Base-by-base conservation (phyloP, 2,113 vertebrate genomes). In the Cottus gobio region DNA sequence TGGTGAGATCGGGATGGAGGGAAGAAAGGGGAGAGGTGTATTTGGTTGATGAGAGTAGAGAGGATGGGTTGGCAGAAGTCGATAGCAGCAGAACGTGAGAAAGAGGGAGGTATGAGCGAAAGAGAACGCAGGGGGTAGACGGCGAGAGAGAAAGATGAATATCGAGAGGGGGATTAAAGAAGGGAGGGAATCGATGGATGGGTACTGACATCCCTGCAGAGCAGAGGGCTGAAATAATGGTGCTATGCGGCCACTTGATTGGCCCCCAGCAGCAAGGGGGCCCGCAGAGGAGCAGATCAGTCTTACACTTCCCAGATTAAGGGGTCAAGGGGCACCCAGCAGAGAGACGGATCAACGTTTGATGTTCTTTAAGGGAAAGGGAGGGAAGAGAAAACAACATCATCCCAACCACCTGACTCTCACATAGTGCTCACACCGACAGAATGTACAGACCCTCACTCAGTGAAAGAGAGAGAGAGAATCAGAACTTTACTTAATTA, bases 221-320 rank as follows among this genome's bases (percentile, higher is more conserved):
- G 84, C 81, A 64, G 31, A 71, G 75, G 71, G 81, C 79, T 87
- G 84, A 80, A 85, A 90, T 93, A 90, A 88, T 80, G 85, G 72
- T 77, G 75, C 73, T 74, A 69, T 88, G 88, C 75, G 72, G 76
- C 75, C 22, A 63, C 30, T 84, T 90, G 82, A 92, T 93, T 90
- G 86, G 85, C 86, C 84, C 67, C 8, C 42, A 78, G 80, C 89
- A 75, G 79, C 84, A 63, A 50, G 84, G 80, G 79, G 73, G 4
- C 34, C 46, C 68, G 0, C 73, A 54, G 70, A 79, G 74, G 79
- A 82, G 76, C 80, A 71, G 74, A 84, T 90, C 83, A 71, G 78
- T 83, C 85, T 71, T 56, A 31, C 75, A 79, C 83, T 80, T 75
- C 36, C 57, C 60, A 74, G 68, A 82, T 84, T 79, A 82, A 5